A percentile compares a stretch with the other conserved stretches of the same genome.
Conservation (phyloP, 2,113 vertebrate species). For the Callocephalon fimbriatum region DNA sequence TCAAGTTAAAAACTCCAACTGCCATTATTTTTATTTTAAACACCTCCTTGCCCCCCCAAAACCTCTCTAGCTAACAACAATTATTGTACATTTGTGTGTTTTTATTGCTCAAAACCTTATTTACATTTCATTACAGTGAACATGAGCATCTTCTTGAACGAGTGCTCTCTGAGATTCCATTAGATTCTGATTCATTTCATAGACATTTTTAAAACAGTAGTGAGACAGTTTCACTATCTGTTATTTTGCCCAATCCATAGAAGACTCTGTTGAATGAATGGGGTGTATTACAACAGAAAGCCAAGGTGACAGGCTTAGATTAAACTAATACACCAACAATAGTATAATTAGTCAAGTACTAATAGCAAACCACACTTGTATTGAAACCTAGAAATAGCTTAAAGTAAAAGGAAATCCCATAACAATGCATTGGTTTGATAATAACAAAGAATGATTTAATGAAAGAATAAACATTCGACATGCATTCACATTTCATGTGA, state of each 20-base stretch:
- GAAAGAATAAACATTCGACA: constrained; percentile 59
- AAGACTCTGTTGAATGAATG: constrained; percentile 14
- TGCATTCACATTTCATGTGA: constrained; percentile 60
- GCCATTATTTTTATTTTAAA: constrained; percentile 17
- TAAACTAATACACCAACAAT: constrained; percentile 57
- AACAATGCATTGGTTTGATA: constrained; percentile 56
- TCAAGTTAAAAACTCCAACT: not conserved
- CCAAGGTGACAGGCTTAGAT: constrained; percentile 52
- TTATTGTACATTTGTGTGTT: not conserved
- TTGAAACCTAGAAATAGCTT: constrained; percentile 58
- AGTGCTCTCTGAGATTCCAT: not conserved
- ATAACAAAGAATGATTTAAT: constrained; percentile 61
- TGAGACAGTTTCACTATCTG: constrained; percentile 18
- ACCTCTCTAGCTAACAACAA: not conserved
- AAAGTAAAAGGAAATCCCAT: constrained; percentile 17
- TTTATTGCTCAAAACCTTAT: not conserved
- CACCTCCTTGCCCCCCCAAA: not conserved
- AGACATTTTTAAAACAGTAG: constrained; percentile 8
- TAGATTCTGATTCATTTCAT: not conserved
- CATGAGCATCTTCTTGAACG: not conserved
- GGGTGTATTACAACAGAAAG: constrained; percentile 25
- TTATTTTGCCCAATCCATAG: not conserved
- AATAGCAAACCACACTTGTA: constrained; percentile 24
- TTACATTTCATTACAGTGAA: not conserved
- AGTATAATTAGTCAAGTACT: constrained; percentile 65